Base-by-base conservation (phyloP, 2,797 vertebrate species). In the Pipistrellus pygmaeus region DNA sequence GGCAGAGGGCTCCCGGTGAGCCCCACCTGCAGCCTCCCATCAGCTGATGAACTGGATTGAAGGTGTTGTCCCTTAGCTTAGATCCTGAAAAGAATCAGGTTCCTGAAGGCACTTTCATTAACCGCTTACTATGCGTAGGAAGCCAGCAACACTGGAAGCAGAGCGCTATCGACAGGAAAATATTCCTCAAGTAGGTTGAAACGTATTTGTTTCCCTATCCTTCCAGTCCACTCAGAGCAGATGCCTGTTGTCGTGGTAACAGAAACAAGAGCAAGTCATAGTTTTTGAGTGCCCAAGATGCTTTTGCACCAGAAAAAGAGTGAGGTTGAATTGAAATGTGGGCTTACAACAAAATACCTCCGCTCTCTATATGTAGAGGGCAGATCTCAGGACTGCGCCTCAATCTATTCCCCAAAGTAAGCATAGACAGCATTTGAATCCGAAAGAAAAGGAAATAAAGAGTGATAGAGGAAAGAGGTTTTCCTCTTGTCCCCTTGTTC, bases 181-280 rank as follows among this genome's bases (percentile, higher is more conserved):
- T 91, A 84, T 95, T 94, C 95, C 85, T 97, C 82, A 92, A 97
- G 96, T 83, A 92, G 88, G 46, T 88, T 85, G 86, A 93, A 88
- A 80, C 38, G 27, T 93, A 94, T 96, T 95, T 97, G 66, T 96
- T 96, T 96, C 85, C 25, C 44, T 94, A 90, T 73, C 73, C 76
- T 85, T 95, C 68, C 75, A 94, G 94, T 88, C 95, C 94, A 95
- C 96, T 97, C 93, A 96, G 91, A 96, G 90, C 76, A 88, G 92
- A 92, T 84, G 78, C 68, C 72, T 96, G 96, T 97, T 97, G 96
- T 93, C 92, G 96, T 97, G 93, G 97, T 87, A 97, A 97, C 96
- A 92, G 96, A 95, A 96, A 92, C 85, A 95, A 46, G 96, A 96
- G 90, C 93, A 86, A 94, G 78, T 44, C 75, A 96, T 95, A 85